Conservation (phyloP, 1,140 invertebrate genomes). For the Sitophilus oryzae region DNA sequence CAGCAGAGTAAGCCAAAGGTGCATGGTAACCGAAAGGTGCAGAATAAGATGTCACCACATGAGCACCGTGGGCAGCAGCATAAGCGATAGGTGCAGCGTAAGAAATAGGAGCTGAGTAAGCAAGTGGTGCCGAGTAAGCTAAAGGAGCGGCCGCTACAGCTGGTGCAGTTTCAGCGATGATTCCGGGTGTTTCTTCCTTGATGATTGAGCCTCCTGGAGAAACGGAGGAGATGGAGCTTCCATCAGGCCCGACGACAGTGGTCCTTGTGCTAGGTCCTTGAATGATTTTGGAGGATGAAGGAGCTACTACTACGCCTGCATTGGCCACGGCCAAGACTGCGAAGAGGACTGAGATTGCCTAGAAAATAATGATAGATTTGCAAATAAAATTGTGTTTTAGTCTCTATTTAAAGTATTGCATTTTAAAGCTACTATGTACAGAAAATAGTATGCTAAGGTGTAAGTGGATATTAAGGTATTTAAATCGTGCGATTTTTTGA, state of each 20-base stretch:
- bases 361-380: too few relatives aligned
- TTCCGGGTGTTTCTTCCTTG: conserved; percentile 16
- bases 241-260: conserved; percentile 32
- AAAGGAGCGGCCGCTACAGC: neutral
- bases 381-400: too few relatives aligned
- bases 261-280: conserved; percentile 33
- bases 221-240: conserved; percentile 29
- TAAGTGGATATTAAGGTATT: too few relatives aligned
- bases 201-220: conserved; percentile 30
- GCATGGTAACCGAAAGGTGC: conserved; percentile 8
- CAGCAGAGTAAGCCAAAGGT: conserved; percentile 5
- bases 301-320: conserved; percentile 25
- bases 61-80: neutral
- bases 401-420: too few relatives aligned
- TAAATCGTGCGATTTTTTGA: too few relatives aligned
- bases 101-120: neutral
- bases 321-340: conserved; percentile 18
- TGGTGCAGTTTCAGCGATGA: conserved; percentile 18
- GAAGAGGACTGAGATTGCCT: conserved; percentile 10
- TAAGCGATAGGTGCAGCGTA: neutral
- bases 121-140: conserved; percentile 3
- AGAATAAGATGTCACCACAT: neutral
- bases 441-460: too few relatives aligned
- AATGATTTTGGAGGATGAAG: conserved; percentile 25
- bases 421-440: too few relatives aligned